Evolutionary conservation across 2,888 invertebrate species (phyloP).

Genomic region (Caenorhabditis uteleia): DNA sequence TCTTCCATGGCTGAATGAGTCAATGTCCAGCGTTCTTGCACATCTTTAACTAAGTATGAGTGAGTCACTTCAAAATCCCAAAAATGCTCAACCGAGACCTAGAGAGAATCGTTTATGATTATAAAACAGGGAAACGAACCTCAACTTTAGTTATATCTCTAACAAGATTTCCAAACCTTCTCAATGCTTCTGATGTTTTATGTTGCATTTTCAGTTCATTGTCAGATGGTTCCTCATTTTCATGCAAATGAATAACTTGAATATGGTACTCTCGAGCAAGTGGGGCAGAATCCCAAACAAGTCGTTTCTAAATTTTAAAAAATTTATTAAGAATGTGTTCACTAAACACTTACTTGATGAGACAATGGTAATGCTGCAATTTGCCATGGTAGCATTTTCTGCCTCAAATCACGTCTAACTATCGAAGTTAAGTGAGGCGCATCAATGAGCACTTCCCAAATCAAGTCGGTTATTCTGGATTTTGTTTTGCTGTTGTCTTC

Average conservation of each 20-base stretch:
- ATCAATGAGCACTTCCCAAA: conserved; percentile 44
- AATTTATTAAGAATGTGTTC: background rate
- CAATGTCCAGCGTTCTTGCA: conserved; percentile 50
- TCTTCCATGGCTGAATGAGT: conserved; percentile 36
- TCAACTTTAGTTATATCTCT: conserved; percentile 28
- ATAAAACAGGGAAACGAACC: conserved; percentile 7
- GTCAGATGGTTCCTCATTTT: conserved; percentile 32
- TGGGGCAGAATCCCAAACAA: conserved; percentile 57
- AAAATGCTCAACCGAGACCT: conserved; percentile 55
- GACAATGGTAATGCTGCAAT: conserved; percentile 53
- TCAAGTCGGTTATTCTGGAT: conserved; percentile 12
- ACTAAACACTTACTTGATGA: conserved; percentile 36
- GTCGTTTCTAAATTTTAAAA: conserved; percentile 49
- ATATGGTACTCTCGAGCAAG: conserved; percentile 54
- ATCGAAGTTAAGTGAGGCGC: conserved; percentile 56
- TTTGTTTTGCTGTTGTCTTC: conserved; percentile 5
- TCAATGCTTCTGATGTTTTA: conserved; percentile 22
- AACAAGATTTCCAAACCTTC: conserved; percentile 34
- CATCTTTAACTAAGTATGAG: conserved; percentile 46
- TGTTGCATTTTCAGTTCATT: conserved; percentile 3
- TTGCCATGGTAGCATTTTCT: conserved; percentile 53
- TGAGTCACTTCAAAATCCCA: conserved; percentile 59
- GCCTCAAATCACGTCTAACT: conserved; percentile 46
- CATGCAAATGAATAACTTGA: conserved; percentile 62
- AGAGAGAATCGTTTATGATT: conserved; percentile 3